phyloP scores from a whole-genome alignment of 2,888 invertebrate genomes.

The Epiblema foenella region DNA sequence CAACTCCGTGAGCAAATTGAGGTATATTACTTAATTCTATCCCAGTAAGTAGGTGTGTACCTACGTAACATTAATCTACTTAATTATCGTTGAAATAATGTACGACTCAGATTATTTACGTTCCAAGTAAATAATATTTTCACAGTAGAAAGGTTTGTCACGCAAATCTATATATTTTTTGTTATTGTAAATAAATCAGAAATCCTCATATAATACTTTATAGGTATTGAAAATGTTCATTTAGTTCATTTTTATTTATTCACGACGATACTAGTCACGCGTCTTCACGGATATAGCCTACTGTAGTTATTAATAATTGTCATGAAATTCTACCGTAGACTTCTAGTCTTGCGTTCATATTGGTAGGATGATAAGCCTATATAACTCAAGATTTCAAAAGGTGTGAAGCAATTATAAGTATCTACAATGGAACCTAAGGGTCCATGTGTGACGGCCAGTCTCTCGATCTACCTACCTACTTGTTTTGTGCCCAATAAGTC shows the following conservation, averaged over 20 bases:
- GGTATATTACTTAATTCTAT: constrained; percentile 56
- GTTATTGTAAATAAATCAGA: too few relatives aligned
- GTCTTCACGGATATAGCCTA: not conserved
- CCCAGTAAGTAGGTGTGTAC: constrained; percentile 52
- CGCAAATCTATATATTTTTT: too few relatives aligned
- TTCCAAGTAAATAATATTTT: not conserved
- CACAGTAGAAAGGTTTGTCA: too few relatives aligned
- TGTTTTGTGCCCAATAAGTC: constrained; percentile 5
- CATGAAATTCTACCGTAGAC: not conserved
- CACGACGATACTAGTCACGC: not conserved
- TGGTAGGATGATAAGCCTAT: not conserved
- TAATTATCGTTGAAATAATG: constrained; percentile 30
- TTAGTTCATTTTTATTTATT: too few relatives aligned
- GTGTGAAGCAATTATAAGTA: not conserved
- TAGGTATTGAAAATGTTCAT: too few relatives aligned
- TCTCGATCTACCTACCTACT: not conserved
- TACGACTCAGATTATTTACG: constrained; percentile 16
- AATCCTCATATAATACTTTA: too few relatives aligned
- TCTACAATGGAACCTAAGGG: not conserved
- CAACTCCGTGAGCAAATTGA: constrained; percentile 66
- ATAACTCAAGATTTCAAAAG: not conserved
- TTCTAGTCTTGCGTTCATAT: not conserved
- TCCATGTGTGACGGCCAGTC: not conserved
- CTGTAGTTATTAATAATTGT: too few relatives aligned
- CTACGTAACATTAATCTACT: constrained; percentile 34